Percentiles rank a stretch among this genome's conserved stretches.
These are phyloP conservation scores for Meloe dianella DNA, from an alignment of 2,888 invertebrate genomes.

Conservation along the genomic window DNA sequence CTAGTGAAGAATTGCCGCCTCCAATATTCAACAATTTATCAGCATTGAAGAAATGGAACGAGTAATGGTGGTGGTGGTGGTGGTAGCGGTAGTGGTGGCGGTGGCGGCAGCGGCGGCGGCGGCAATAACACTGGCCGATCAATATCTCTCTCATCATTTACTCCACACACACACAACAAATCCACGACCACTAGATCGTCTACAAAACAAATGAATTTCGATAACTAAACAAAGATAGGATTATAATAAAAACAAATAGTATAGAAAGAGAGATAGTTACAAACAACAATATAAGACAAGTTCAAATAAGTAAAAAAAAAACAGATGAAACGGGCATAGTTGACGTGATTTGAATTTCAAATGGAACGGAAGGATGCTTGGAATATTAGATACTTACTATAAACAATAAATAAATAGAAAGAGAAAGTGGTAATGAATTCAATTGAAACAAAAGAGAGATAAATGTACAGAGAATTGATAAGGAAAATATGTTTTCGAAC, in stretches of 20 bases:
- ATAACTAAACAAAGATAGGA: background rate
- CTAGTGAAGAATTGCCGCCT: background rate
- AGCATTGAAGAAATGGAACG: background rate
- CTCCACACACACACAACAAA: background rate
- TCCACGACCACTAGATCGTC: background rate
- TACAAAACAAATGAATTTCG: too few relatives aligned
- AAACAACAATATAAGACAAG: background rate
- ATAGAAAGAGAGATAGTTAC: too few relatives aligned
- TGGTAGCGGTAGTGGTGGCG: background rate
- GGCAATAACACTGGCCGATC: too few relatives aligned
- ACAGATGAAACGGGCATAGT: background rate
- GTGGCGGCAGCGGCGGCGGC: too few relatives aligned
- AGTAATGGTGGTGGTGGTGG: conserved; percentile 4
- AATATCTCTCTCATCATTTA: background rate
- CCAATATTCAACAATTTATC: background rate
- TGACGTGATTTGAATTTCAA: conserved; percentile 22
- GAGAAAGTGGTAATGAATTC: background rate
- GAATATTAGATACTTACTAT: background rate
- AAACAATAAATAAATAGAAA: background rate
- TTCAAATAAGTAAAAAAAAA: too few relatives aligned
- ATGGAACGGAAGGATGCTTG: conserved; percentile 21
- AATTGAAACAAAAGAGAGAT: background rate
- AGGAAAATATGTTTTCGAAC: too few relatives aligned
- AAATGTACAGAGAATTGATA: too few relatives aligned
- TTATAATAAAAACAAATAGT: background rate